phyloP scores from a whole-genome alignment of 2,888 invertebrate genomes.

The Phorcus lineatus region DNA sequence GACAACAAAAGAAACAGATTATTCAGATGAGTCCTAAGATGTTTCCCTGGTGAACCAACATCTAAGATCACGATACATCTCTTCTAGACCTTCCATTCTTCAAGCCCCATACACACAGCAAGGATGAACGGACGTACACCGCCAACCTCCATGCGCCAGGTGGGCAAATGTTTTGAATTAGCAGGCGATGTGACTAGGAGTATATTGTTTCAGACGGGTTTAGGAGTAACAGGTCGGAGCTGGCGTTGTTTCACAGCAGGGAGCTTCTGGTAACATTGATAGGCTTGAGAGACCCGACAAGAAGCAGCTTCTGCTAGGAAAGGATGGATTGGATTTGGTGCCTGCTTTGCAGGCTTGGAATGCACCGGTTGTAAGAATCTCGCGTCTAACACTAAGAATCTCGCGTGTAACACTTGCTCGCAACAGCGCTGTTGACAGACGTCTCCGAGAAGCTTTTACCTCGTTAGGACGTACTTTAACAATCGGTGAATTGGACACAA shows the following conservation, averaged over 20 bases:
- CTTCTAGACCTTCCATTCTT: not conserved
- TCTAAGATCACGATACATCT: not conserved
- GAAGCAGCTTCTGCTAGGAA: too few species aligned
- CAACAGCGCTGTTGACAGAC: constrained; percentile 17
- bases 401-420: not conserved
- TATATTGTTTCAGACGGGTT: not conserved
- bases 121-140: not conserved
- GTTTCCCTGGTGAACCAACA: too few species aligned
- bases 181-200: not conserved
- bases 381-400: not conserved
- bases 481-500: not conserved
- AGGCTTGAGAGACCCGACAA: not conserved
- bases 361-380: not conserved
- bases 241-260: not conserved
- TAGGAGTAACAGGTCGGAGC: not conserved
- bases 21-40: too few species aligned
- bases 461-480: not conserved
- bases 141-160: not conserved
- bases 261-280: not conserved
- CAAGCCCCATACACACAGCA: not conserved
- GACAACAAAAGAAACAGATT: too few species aligned
- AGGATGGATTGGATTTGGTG: not conserved
- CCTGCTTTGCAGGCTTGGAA: not conserved
- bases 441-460: not conserved
- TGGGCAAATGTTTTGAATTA: not conserved